Evolutionary conservation across 2,113 vertebrate species (phyloP), one percentile per base, ranked within the genome.

Genomic region (Climacteris rufus): DNA sequence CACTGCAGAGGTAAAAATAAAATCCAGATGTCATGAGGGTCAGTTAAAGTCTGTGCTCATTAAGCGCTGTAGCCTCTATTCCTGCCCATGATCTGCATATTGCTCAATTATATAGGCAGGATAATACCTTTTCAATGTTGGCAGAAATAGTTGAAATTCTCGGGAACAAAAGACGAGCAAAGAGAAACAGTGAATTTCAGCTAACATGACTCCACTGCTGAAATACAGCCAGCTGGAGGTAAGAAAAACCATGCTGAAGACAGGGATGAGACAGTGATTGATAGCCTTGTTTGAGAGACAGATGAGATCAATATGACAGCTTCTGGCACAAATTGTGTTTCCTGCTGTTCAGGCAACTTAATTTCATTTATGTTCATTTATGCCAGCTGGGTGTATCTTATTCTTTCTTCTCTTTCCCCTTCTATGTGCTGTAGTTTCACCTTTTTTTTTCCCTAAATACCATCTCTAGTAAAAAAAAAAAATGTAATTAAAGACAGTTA

Each of bases 351-450:
- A 90, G 75, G 83, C 42, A 95, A 94, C 74, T 96, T 97, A 96
- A 97, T 97, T 95, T 96, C 81, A 94, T 97, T 96, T 96, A 87
- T 77, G 85, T 96, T 95, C 83, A 93, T 97, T 94, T 96, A 69
- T 93, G 35, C 79, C 88, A 93, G 88, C 87, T 96, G 88, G 53
- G 11, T 92, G 45, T 71, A 84, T 65, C 45, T 81, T 75, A 83
- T 80, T 69, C 57, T 72, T 80, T 69, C 57, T 72, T 72, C 56
- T 91, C 28, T 91, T 92, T 18, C 24, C 13, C 12, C 24, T 76
- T 89, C 59, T 31, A 53, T 50, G 61, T 66, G 42, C 28, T 92
- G n/a, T 10, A 79, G 23, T 68, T 93, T 77, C 52, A 47, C 33
- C 1, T 87, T 84, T 57, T 8, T 84, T 84, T 75, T 42, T 84